Conservation (phyloP, 2,888 invertebrate species). For the Xanthorhoe designata region DNA sequence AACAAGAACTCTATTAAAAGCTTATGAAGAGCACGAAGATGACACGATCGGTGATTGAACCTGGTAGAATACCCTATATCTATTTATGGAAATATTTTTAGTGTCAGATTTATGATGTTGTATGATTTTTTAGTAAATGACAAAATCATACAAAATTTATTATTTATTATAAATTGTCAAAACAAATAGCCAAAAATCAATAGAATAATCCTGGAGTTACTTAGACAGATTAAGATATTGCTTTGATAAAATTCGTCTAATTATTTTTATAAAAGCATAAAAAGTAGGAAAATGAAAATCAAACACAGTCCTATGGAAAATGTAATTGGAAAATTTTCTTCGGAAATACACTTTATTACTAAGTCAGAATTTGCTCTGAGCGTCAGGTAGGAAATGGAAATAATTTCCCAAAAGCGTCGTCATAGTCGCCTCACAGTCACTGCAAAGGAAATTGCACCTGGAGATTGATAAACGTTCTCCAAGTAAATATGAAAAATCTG, state of each 20-base stretch:
- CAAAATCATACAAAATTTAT: no score
- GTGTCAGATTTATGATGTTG: no score
- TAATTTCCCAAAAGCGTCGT: conserved; percentile 30
- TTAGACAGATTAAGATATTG: no score
- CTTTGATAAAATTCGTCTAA: no score
- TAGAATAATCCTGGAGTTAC: no score
- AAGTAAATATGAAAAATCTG: not conserved
- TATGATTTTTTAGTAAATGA: no score
- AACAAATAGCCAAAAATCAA: no score
- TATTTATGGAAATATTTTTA: not conserved
- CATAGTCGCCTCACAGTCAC: not conserved
- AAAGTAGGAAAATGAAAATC: no score
- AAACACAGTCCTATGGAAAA: not conserved
- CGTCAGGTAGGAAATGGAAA: conserved; percentile 29
- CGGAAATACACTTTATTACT: conserved; percentile 21
- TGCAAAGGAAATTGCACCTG: conserved; percentile 15
- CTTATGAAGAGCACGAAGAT: conserved; percentile 25
- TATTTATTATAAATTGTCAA: no score
- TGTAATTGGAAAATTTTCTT: conserved; percentile 13
- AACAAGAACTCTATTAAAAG: conserved; percentile 42
- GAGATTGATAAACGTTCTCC: not conserved
- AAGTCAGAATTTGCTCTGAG: not conserved
- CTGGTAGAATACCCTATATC: not conserved
- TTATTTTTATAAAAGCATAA: no score
- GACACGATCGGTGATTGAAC: conserved; percentile 30